These are phyloP conservation scores for Pseudorhiza aurosa DNA, from an alignment of 30 jellyfish, hydroid and myxozoan species.

Conservation along the genomic window DNA sequence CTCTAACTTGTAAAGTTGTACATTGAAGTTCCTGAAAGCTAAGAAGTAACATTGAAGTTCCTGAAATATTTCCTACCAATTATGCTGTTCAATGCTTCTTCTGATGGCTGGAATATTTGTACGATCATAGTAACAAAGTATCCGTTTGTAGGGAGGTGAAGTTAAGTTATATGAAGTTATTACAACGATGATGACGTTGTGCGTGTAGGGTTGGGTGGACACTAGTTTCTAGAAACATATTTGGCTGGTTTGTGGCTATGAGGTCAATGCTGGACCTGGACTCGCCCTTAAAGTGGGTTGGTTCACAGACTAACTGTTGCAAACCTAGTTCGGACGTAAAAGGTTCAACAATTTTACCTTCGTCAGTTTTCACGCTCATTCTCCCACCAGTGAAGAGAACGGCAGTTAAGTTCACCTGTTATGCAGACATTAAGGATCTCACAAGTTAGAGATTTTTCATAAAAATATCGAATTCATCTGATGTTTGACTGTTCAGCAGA, in stretches of 20 bases:
- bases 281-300: conserved; percentile 35
- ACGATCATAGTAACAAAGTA: conserved; percentile 31
- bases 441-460: no score
- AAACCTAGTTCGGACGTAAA: conserved; percentile 42
- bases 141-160: conserved; percentile 43
- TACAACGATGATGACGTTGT: conserved; percentile 48
- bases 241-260: conserved; percentile 54
- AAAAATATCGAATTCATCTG: no score
- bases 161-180: conserved; percentile 25
- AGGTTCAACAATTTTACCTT: conserved; percentile 33
- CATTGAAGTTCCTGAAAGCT: neutral
- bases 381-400: no score
- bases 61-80: conserved; percentile 22
- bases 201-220: conserved; percentile 51
- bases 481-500: no score
- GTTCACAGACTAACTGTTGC: conserved; percentile 24
- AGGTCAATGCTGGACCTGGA: conserved; percentile 57
- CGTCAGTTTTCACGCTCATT: conserved; percentile 50
- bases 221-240: conserved; percentile 45
- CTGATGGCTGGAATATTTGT: conserved; percentile 13
- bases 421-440: no score
- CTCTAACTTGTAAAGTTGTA: conserved; percentile 19
- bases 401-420: no score
- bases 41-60: neutral
- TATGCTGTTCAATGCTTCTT: conserved; percentile 25